phyloP scores from a whole-genome alignment of 2,797 vertebrate genomes.

The Arrhamphus sclerolepis region DNA sequence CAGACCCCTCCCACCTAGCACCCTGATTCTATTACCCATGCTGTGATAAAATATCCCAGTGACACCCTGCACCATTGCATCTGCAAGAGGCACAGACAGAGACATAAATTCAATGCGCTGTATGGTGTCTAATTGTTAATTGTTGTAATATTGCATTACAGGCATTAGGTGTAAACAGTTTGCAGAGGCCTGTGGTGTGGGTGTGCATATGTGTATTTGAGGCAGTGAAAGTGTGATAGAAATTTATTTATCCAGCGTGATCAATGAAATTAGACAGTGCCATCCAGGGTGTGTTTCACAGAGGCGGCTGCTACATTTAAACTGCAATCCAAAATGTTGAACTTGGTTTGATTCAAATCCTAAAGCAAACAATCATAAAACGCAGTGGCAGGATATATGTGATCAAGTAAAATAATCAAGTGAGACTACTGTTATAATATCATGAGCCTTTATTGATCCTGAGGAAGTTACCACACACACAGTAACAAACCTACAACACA shows the following conservation, averaged over 20 bases:
- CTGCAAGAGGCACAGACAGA: constrained; percentile 59
- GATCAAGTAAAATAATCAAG: too few species aligned
- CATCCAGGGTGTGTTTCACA: constrained; percentile 44
- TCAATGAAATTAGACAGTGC: constrained; percentile 42
- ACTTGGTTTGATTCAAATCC: constrained; percentile 12
- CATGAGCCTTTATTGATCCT: too few species aligned
- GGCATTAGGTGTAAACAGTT: constrained; percentile 51
- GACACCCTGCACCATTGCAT: constrained; percentile 68
- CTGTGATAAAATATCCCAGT: constrained; percentile 75
- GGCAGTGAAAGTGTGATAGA: constrained; percentile 26
- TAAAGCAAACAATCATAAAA: constrained; percentile 12
- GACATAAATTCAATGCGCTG: constrained; percentile 65
- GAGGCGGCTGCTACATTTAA: constrained; percentile 5
- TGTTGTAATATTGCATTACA: constrained; percentile 77
- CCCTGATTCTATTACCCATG: constrained; percentile 75
- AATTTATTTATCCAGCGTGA: constrained; percentile 57
- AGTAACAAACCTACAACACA: too few species aligned
- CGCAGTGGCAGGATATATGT: too few species aligned
- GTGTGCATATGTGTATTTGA: constrained; percentile 1
- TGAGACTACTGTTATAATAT: too few species aligned
- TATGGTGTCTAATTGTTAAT: constrained; percentile 73
- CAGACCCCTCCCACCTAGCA: constrained; percentile 46
- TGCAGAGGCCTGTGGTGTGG: constrained; percentile 28
- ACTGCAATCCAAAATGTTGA: not conserved
- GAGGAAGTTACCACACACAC: too few species aligned